A percentile compares a stretch with the other conserved stretches of the same genome.
These are phyloP conservation scores for Temnothorax rugatulus DNA, from an alignment of 2,888 invertebrate species.

Conservation along the genomic window DNA sequence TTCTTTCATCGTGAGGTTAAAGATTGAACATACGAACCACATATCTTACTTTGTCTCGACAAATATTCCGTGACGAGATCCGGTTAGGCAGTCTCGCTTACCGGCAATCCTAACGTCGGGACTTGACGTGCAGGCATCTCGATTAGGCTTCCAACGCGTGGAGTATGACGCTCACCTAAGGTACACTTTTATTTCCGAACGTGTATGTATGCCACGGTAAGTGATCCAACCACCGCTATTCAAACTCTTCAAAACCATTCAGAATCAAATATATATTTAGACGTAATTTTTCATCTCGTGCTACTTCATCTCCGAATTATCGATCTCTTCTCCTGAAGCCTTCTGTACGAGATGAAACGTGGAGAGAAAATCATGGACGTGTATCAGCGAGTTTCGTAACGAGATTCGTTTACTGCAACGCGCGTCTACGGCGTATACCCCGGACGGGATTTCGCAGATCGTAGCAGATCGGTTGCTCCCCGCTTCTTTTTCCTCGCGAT, in stretches of 20 bases:
- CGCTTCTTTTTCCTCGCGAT: neutral
- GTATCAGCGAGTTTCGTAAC: neutral
- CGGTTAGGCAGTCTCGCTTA: neutral
- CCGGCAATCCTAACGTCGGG: neutral
- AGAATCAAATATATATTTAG: neutral
- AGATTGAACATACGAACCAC: neutral
- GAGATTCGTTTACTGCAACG: neutral
- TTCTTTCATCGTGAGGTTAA: neutral
- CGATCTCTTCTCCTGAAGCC: neutral
- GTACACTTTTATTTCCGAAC: neutral
- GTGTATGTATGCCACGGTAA: neutral
- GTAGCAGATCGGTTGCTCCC: no score
- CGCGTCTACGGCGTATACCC: neutral
- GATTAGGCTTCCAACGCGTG: neutral
- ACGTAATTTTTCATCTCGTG: neutral
- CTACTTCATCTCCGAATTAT: constrained; percentile 9
- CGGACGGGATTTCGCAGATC: neutral
- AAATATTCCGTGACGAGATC: neutral
- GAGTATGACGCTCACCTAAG: neutral
- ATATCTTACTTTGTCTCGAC: neutral
- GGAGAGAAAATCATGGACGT: neutral
- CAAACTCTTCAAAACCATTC: neutral
- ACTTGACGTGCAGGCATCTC: constrained; percentile 11
- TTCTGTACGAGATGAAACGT: neutral
- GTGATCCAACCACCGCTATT: constrained; percentile 14